Evolutionary conservation across 2,797 vertebrate genomes (phyloP), one percentile per base, ranked within the genome.

Genomic region (Myripristis jacobus): DNA sequence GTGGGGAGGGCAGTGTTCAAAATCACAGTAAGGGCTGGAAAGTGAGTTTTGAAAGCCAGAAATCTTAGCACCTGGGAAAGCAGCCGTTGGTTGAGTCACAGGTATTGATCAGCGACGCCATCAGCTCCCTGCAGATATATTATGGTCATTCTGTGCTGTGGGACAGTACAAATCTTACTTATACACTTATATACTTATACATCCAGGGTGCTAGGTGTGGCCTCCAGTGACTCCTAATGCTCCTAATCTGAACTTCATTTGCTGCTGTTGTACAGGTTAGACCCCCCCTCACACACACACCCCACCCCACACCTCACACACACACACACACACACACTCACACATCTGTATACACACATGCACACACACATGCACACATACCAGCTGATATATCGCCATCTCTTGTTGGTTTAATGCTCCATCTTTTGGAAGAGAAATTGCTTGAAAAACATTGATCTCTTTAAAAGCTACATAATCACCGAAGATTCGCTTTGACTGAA

Each of bases 191-290:
- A n/a, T n/a, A n/a, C n/a, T 9, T 1, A 38, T 73, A 19, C 60
- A 59, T 79, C n/a, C 66, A 51, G 74, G 59, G 65, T 63, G 36
- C 38, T 36, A 4, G 25, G 21, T 29, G 55, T 66, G 62, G 55
- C 24, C 46, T 66, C 71, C 50, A 62, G 56, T 50, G 53, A 69
- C 48, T 65, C 16, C 9, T 62, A 61, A 60, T 73, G 70, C 67
- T n/a, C n/a, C n/a, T n/a, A n/a, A n/a, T 79, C 54, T 80, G 73
- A 64, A 63, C 70, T 59, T 3, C 13, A n/a, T 21, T 60, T 73
- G 71, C 56, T 75, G 70, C 31, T 68, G n/a, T 41, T 63, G 48
- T 69, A n/a, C n/a, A n/a, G n/a, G n/a, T n/a, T n/a, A n/a, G n/a
- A n/a, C n/a, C n/a, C n/a, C n/a, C n/a, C n/a, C n/a, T n/a, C n/a